A percentile compares a stretch with the other conserved stretches of the same genome.
Conservation (phyloP, 2,888 invertebrate genomes). For the Protonemura montana region DNA sequence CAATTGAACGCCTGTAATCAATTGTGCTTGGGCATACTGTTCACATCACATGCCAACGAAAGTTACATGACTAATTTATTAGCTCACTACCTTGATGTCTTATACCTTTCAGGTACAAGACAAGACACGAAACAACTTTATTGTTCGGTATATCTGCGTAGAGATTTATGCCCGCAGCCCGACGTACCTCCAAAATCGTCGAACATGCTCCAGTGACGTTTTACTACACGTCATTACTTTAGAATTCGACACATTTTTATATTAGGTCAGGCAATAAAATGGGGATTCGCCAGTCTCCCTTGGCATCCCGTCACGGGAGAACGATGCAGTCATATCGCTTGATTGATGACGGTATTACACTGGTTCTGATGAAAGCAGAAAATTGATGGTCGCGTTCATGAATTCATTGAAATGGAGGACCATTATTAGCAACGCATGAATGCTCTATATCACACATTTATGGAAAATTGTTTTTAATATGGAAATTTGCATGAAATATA, state of each 20-base stretch:
- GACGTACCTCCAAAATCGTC: neutral
- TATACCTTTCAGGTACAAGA: no score
- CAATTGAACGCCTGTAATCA: neutral
- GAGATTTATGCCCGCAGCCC: no score
- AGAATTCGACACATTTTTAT: neutral
- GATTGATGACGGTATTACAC: neutral
- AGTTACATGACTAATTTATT: neutral
- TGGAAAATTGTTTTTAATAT: neutral
- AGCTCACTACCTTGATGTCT: no score
- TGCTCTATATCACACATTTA: conserved; percentile 12
- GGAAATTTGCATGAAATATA: no score
- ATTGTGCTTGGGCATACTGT: neutral
- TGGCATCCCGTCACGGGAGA: neutral
- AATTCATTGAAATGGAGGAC: neutral
- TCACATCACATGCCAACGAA: neutral
- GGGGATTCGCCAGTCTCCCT: neutral
- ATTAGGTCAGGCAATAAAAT: neutral
- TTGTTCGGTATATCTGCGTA: no score
- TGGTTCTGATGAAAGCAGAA: neutral
- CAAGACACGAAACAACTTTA: no score
- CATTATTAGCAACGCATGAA: neutral
- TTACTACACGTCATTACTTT: neutral
- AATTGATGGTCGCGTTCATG: neutral
- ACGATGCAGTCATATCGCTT: neutral
- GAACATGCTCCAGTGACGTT: neutral